Percentiles rank a stretch among this genome's conserved stretches.
Evolutionary conservation across 2,888 invertebrate genomes (phyloP).

Genomic region (Callyntrura sp.): DNA sequence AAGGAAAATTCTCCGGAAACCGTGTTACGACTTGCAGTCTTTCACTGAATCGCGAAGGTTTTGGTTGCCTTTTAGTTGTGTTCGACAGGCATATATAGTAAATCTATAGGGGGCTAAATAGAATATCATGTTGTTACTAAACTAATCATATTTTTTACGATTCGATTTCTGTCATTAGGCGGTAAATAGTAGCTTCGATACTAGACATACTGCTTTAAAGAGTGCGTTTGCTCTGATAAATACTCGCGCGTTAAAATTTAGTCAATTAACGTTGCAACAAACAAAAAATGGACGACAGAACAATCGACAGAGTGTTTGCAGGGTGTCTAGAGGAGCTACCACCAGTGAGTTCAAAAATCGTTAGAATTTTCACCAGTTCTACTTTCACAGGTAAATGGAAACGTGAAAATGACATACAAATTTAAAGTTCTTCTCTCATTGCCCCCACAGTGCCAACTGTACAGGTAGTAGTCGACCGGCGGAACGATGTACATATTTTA

Average conservation of each 20-base stretch:
- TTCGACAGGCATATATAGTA: neutral
- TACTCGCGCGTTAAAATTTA: no score
- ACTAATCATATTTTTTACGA: no score
- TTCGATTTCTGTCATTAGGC: no score
- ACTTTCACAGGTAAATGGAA: conserved; percentile 95
- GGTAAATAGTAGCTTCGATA: neutral
- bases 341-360: conserved; percentile 98
- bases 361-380: conserved; percentile 98
- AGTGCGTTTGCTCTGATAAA: no score
- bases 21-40: conserved; percentile 49
- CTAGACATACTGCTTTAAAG: no score
- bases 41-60: conserved; percentile 46
- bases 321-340: conserved; percentile 96
- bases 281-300: conserved; percentile 93
- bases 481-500: no score
- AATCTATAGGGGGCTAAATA: neutral
- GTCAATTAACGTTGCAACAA: neutral
- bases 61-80: neutral
- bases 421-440: neutral
- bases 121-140: no score
- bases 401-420: neutral
- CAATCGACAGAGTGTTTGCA: conserved; percentile 95
- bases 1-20: conserved; percentile 60
- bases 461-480: no score
- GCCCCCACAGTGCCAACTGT: neutral